Conservation (phyloP, 2,113 vertebrate species). For the Leptocoma aspasia region DNA sequence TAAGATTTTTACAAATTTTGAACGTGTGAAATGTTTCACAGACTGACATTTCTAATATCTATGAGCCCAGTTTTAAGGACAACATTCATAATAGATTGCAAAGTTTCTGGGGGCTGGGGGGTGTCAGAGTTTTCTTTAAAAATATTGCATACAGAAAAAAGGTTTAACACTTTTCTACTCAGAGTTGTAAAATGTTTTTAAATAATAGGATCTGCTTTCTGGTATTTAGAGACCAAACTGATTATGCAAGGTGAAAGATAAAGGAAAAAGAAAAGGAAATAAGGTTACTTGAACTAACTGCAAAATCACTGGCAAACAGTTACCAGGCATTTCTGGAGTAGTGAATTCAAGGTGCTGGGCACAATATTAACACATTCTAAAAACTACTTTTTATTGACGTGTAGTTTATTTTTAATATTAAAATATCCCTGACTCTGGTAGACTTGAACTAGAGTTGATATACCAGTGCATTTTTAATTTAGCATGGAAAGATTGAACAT, state of each 20-base stretch:
- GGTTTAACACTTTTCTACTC: neutral
- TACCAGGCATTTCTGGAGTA: neutral
- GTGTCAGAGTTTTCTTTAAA: neutral
- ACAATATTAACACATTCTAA: neutral
- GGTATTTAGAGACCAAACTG: neutral
- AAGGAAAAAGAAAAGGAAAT: neutral
- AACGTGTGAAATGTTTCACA: neutral
- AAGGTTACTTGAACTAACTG: neutral
- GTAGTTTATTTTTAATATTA: neutral
- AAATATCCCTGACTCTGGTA: neutral
- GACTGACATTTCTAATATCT: neutral
- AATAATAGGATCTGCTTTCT: neutral
- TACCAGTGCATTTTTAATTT: neutral
- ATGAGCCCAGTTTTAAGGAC: neutral
- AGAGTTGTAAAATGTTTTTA: neutral
- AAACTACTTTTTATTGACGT: neutral
- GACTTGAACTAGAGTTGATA: neutral
- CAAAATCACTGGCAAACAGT: neutral
- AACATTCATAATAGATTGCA: neutral
- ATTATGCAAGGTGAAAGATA: neutral
- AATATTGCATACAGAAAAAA: neutral
- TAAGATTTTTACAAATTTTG: neutral
- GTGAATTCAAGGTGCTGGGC: neutral
- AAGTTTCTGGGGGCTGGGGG: neutral
- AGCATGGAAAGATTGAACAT: neutral